Conservation (phyloP, 2,113 vertebrate species). For the Corythornis madagascariensis region DNA sequence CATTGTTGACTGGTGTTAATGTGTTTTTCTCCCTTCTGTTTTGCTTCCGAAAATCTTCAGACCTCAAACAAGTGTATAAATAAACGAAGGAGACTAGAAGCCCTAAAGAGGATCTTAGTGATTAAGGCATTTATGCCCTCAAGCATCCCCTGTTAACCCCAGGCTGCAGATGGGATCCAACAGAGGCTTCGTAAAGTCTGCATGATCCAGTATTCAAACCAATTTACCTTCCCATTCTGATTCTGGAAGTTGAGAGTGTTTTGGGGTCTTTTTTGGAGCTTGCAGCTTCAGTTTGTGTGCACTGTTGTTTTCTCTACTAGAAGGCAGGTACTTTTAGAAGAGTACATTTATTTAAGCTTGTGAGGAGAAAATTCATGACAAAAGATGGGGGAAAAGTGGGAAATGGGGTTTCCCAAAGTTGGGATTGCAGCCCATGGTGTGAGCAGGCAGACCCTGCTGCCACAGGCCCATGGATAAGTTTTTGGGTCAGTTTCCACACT, state of each 20-base stretch:
- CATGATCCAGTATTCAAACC: background rate
- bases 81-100: background rate
- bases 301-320: background rate
- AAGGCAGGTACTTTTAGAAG: background rate
- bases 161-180: background rate
- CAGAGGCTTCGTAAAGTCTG: background rate
- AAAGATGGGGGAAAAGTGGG: background rate
- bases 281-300: background rate
- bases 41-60: background rate
- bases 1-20: background rate
- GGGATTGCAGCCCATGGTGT: background rate
- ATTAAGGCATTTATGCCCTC: background rate
- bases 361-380: background rate
- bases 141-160: background rate
- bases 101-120: background rate
- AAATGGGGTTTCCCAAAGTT: background rate
- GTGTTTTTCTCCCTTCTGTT: background rate
- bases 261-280: background rate
- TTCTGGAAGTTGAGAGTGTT: background rate
- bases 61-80: background rate
- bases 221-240: background rate
- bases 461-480: rapidly evolving
- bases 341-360: background rate
- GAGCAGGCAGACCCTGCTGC: background rate
- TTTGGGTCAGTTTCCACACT: rapidly evolving